A percentile compares a stretch with the other conserved stretches of the same genome.
phyloP scores from a whole-genome alignment of 2,113 vertebrate species.

The Zosterops borbonicus region DNA sequence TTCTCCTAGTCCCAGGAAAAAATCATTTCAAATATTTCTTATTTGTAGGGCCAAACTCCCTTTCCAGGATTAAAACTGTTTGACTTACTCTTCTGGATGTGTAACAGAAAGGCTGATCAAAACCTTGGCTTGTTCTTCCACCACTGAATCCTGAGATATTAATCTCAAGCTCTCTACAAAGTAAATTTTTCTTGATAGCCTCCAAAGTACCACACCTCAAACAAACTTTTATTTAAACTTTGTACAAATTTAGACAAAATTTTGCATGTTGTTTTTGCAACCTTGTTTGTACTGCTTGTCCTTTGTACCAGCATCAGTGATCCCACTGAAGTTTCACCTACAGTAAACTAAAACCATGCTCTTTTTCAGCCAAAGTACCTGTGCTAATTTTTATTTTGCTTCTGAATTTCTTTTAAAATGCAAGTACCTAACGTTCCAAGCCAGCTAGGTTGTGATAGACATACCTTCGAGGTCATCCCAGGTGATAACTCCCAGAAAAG shows the following conservation, averaged over 20 bases:
- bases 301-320: not conserved
- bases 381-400: not conserved
- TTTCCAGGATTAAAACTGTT: not conserved
- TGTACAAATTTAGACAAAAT: not conserved
- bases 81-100: not conserved
- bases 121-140: not conserved
- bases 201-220: not conserved
- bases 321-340: not conserved
- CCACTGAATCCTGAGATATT: not conserved
- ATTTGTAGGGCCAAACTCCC: not conserved
- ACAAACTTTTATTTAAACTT: not conserved
- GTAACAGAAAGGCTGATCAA: not conserved
- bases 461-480: not conserved
- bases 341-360: not conserved
- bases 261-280: not conserved
- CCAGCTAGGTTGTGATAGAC: not conserved
- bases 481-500: not conserved
- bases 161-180: not conserved
- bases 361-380: not conserved
- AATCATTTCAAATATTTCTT: not conserved
- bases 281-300: not conserved
- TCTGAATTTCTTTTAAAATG: not conserved
- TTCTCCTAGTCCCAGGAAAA: not conserved
- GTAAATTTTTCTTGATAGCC: not conserved
- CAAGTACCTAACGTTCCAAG: not conserved